Evolutionary conservation across 2,888 invertebrate species (phyloP), one percentile per base, ranked within the genome.

Genomic region (Pristionchus entomophagus): DNA sequence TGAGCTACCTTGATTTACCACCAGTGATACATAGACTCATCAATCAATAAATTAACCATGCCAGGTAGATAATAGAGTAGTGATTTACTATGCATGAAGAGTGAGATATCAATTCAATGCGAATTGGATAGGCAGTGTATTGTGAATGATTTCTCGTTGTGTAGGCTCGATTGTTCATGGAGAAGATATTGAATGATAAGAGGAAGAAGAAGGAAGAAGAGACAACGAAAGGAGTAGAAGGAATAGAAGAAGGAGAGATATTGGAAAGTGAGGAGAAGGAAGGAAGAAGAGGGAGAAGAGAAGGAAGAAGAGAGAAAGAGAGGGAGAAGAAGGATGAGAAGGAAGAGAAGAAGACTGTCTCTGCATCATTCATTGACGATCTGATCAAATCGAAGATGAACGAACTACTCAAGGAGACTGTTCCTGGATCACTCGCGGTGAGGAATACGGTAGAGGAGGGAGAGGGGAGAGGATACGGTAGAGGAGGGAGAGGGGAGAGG

Each of bases 91-190:
- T n/a, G n/a, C n/a, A n/a, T n/a, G n/a, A 35, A 14, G 29, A 45
- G 29, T 38, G 26, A 17, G 38, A 26, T 14, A 53, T n/a, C n/a
- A n/a, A n/a, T n/a, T n/a, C n/a, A n/a, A n/a, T n/a, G 45, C 3
- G 81, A 81, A 26, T 6, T n/a, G 35, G 22, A 62, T 17, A 22
- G 59, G 29, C 19, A 32, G 41, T 22, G 19, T 10, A 53, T 8
- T 17, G 12, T 38, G 51, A 49, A 17, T 62, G 29, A 62, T 32
- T 38, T 38, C 17, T 14, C 1, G 17, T 29, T 51, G 19, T 49
- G 0, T 32, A 88, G 87, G 90, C 91, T 17, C 88, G 91, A 51
- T 87, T 91, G 8, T 92, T 92, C 82, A 91, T 92, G 92, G 92
- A 91, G 73, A 89, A 89, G 77, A 88, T 92, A 51, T 69, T 92